Conservation (phyloP, 2,113 vertebrate species). For the Pollimyrus isidori region DNA sequence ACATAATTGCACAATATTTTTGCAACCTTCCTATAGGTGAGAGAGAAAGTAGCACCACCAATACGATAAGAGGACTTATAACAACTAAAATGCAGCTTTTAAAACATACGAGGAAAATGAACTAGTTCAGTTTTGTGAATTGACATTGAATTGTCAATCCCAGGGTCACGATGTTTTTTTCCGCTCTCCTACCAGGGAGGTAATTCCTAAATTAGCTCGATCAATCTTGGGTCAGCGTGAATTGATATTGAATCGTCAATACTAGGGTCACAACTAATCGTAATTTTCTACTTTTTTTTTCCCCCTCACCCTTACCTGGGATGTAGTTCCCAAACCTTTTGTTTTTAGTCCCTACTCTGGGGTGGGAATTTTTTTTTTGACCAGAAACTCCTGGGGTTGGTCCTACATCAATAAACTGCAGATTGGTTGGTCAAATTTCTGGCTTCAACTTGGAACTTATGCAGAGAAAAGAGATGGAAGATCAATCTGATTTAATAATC, state of each 20-base stretch:
- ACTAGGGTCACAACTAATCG: too few species aligned
- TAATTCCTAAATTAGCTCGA: neutral
- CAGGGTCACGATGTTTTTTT: too few species aligned
- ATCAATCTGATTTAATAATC: neutral
- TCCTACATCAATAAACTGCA: neutral
- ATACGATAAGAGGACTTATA: too few species aligned
- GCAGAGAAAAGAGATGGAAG: neutral
- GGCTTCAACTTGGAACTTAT: neutral
- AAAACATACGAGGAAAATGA: neutral
- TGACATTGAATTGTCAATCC: neutral
- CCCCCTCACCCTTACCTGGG: too few species aligned
- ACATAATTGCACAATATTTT: too few species aligned
- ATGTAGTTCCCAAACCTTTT: neutral
- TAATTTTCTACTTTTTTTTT: too few species aligned
- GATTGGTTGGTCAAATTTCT: neutral
- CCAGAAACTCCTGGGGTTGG: neutral
- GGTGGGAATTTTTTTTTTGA: neutral
- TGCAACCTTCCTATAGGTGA: too few species aligned
- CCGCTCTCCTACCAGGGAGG: neutral
- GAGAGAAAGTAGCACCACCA: too few species aligned
- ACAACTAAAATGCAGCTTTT: too few species aligned
- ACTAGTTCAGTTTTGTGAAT: neutral
- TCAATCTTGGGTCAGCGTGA: too few species aligned
- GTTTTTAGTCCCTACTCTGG: too few species aligned
- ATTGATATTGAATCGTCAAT: too few species aligned